These are phyloP conservation scores for Mystacides longicornis DNA, from an alignment of 2,888 invertebrate genomes.

Conservation along the genomic window DNA sequence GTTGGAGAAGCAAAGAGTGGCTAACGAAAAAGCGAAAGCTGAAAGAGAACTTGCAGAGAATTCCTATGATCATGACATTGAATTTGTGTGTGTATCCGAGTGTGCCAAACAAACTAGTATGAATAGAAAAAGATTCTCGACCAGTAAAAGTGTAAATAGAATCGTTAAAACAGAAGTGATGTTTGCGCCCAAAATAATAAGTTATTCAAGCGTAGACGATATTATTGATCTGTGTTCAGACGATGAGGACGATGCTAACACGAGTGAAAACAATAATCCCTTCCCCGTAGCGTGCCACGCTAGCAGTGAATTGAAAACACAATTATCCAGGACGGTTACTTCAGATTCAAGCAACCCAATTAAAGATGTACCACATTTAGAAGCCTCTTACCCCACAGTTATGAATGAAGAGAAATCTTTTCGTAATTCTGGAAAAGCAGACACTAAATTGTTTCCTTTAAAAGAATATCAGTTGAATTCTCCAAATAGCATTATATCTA, in stretches of 20 bases:
- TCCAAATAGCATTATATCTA: slow-evolving; percentile 14
- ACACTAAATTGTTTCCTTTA: slow-evolving; percentile 9
- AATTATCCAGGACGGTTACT: slow-evolving; percentile 34
- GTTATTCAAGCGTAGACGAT: slow-evolving; percentile 27
- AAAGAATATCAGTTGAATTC: slow-evolving; percentile 18
- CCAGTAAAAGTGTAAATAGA: not conserved
- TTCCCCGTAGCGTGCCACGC: slow-evolving; percentile 35
- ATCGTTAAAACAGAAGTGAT: not conserved
- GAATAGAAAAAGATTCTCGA: not conserved
- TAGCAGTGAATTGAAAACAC: slow-evolving; percentile 39
- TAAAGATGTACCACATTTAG: slow-evolving; percentile 31
- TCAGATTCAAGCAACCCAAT: slow-evolving; percentile 37
- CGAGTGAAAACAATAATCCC: slow-evolving; percentile 39
- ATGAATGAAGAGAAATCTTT: slow-evolving; percentile 6
- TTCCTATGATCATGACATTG: slow-evolving; percentile 37
- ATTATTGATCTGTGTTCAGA: slow-evolving; percentile 64
- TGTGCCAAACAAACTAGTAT: slow-evolving; percentile 1
- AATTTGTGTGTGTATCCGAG: slow-evolving; percentile 36
- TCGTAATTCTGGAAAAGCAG: slow-evolving; percentile 3
- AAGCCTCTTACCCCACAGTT: slow-evolving; percentile 11
- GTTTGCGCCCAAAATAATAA: not conserved
- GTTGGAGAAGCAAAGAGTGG: slow-evolving; percentile 33
- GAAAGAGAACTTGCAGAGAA: slow-evolving; percentile 26
- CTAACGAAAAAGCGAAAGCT: slow-evolving; percentile 10
- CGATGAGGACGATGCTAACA: slow-evolving; percentile 36